Evolutionary conservation across 2,888 invertebrate genomes (phyloP).

Genomic region (Phortica okadai): DNA sequence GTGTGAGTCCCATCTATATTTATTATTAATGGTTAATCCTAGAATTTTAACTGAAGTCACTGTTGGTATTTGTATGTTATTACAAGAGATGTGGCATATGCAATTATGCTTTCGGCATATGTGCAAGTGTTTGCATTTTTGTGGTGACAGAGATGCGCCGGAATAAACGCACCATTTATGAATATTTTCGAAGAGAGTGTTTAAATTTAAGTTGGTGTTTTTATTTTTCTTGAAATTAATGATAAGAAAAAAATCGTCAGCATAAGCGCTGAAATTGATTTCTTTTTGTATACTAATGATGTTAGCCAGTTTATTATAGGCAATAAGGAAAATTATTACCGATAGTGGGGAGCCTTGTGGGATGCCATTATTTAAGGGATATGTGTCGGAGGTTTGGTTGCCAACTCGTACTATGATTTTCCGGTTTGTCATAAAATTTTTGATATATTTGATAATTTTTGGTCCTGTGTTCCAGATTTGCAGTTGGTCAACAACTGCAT

Average conservation of each 20-base stretch:
- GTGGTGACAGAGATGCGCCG: constrained; percentile 35
- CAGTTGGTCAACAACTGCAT: neutral
- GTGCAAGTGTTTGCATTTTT: constrained; percentile 32
- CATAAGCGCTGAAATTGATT: constrained; percentile 36
- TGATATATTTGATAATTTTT: neutral
- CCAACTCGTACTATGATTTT: neutral
- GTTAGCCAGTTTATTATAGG: constrained; percentile 37
- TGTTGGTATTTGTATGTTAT: constrained; percentile 23
- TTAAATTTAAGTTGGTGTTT: constrained; percentile 25
- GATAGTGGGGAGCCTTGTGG: constrained; percentile 34
- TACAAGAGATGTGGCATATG: neutral
- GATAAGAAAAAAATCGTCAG: constrained; percentile 5
- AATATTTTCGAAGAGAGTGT: constrained; percentile 31
- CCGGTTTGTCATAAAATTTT: constrained; percentile 14
- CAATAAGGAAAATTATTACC: constrained; percentile 38
- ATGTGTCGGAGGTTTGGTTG: constrained; percentile 9
- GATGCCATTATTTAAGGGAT: constrained; percentile 36
- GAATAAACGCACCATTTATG: constrained; percentile 39
- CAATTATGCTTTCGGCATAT: constrained; percentile 37
- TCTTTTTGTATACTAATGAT: constrained; percentile 33
- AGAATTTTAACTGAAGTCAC: constrained; percentile 37
- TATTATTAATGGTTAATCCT: constrained; percentile 37
- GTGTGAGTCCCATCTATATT: constrained; percentile 34
- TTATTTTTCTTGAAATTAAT: constrained; percentile 33
- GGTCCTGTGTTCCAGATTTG: constrained; percentile 3